These are phyloP conservation scores for Tupiocoris notatus DNA, from an alignment of 2,888 invertebrate genomes.

Conservation along the genomic window DNA sequence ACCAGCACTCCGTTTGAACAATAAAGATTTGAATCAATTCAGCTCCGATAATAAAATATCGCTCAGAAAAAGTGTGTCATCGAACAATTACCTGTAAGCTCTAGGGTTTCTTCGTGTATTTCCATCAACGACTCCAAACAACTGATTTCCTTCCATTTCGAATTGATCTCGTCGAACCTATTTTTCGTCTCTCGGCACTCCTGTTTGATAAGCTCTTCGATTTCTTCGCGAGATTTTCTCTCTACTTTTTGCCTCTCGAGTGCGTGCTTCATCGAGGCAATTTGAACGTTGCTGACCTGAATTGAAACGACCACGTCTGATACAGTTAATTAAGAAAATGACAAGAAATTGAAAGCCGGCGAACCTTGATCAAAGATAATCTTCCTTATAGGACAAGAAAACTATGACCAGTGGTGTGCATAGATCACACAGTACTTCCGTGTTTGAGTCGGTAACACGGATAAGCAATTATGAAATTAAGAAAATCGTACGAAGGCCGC, in stretches of 20 bases:
- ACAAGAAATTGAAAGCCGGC: too few relatives aligned
- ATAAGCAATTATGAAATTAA: too few relatives aligned
- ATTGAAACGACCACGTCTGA: too few relatives aligned
- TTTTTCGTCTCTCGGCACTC: constrained; percentile 59
- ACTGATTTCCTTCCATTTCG: constrained; percentile 68
- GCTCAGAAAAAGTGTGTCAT: background rate
- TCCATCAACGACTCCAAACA: constrained; percentile 71
- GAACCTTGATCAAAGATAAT: too few relatives aligned
- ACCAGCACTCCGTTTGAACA: background rate
- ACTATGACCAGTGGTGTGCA: too few relatives aligned
- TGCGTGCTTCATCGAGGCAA: constrained; percentile 74
- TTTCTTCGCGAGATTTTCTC: constrained; percentile 54
- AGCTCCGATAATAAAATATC: background rate
- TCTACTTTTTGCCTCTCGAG: constrained; percentile 56
- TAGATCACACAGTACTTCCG: too few relatives aligned
- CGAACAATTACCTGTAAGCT: constrained; percentile 64
- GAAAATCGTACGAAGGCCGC: too few relatives aligned
- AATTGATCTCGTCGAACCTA: constrained; percentile 57
- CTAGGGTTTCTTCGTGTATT: constrained; percentile 66
- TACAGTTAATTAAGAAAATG: too few relatives aligned
- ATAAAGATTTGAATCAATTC: background rate
- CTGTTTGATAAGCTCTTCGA: constrained; percentile 23
- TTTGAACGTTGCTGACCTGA: constrained; percentile 64
- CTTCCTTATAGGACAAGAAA: too few relatives aligned
- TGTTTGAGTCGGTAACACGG: too few relatives aligned